Conservation (phyloP, 2,113 vertebrate genomes). For the Plecturocebus donacophilus region DNA sequence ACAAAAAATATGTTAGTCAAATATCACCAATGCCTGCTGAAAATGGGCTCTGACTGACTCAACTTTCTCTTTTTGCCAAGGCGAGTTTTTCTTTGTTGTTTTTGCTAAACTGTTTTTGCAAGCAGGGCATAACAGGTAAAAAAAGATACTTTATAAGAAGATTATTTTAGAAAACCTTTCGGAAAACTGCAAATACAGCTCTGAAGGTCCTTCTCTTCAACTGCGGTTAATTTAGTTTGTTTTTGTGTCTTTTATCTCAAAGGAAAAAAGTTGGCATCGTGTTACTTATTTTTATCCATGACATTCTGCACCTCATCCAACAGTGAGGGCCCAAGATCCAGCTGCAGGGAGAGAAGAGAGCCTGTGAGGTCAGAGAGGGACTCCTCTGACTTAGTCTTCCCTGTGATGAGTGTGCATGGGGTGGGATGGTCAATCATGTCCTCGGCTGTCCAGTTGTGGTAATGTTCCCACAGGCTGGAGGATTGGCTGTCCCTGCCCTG, state of each 20-base stretch:
- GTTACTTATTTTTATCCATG: constrained; percentile 93
- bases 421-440: constrained; percentile 89
- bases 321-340: constrained; percentile 97
- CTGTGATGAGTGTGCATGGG: constrained; percentile 88
- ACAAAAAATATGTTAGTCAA: not conserved
- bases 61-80: constrained; percentile 41
- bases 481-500: constrained; percentile 87
- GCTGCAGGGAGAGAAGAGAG: constrained; percentile 95
- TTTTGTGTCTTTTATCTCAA: constrained; percentile 60
- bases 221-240: not conserved
- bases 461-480: constrained; percentile 89
- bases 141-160: constrained; percentile 66
- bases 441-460: constrained; percentile 91
- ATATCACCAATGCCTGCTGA: not conserved
- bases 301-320: constrained; percentile 98
- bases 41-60: constrained; percentile 44
- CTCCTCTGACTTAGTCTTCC: constrained; percentile 90
- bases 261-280: constrained; percentile 62
- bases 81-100: too few species aligned
- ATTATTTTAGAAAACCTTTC: constrained; percentile 66
- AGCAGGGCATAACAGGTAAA: too few species aligned
- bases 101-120: too few species aligned
- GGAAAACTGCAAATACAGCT: not conserved
- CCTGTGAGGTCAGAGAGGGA: constrained; percentile 92
- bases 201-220: not conserved